phyloP scores from a whole-genome alignment of 2,888 invertebrate species.

The Lycophotia porphyrea region DNA sequence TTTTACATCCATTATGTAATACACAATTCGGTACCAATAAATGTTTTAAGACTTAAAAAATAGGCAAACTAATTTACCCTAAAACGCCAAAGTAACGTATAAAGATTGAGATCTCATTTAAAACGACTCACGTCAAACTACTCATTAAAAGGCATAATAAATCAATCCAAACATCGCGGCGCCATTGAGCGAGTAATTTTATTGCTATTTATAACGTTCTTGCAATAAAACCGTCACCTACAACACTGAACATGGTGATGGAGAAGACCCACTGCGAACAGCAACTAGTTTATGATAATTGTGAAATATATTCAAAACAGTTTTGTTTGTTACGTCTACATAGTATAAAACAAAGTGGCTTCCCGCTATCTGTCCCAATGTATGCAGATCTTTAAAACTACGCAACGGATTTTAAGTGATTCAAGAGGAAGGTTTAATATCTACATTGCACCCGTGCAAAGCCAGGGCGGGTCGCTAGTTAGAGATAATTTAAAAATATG shows the following conservation, averaged over 20 bases:
- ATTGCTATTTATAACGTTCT: constrained; percentile 58
- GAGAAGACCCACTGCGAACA: constrained; percentile 20
- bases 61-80: background rate
- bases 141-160: constrained; percentile 57
- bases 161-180: constrained; percentile 50
- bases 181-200: constrained; percentile 60
- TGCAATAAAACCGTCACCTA: constrained; percentile 59
- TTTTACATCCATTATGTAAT: too few species aligned
- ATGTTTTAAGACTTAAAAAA: background rate
- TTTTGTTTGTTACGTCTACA: background rate
- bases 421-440: too few species aligned
- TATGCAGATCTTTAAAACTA: too few species aligned
- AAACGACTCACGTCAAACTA: constrained; percentile 50
- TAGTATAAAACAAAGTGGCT: too few species aligned
- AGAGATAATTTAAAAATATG: too few species aligned
- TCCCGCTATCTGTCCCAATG: too few species aligned
- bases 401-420: too few species aligned
- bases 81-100: constrained; percentile 11
- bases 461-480: too few species aligned
- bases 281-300: background rate
- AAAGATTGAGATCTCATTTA: constrained; percentile 53
- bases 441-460: too few species aligned
- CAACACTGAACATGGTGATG: background rate
- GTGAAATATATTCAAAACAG: background rate
- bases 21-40: background rate